Conservation (phyloP, 2,113 vertebrate genomes). For the Anhinga rufa region DNA sequence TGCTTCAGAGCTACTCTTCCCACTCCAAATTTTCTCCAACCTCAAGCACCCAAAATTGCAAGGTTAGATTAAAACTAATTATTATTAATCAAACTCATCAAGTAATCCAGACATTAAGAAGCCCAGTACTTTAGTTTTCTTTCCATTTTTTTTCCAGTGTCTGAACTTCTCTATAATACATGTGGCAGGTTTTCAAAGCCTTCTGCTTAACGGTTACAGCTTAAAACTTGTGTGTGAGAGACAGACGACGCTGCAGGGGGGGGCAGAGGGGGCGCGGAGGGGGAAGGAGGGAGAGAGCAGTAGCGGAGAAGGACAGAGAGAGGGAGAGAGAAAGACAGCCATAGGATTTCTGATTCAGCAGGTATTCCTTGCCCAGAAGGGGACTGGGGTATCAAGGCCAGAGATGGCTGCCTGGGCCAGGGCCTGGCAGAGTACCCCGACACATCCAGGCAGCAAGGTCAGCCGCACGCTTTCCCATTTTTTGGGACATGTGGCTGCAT, state of each 20-base stretch:
- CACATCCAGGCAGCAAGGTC: rapidly evolving
- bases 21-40: neutral
- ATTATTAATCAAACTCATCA: neutral
- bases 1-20: neutral
- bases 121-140: neutral
- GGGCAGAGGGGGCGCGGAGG: too few relatives aligned
- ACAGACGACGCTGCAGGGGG: neutral
- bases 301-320: too few relatives aligned
- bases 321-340: neutral
- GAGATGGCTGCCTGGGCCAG: neutral
- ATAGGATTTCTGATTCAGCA: neutral
- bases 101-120: neutral
- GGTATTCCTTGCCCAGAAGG: neutral
- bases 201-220: neutral
- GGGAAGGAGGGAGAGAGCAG: neutral
- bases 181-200: neutral
- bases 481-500: neutral
- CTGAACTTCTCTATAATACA: neutral
- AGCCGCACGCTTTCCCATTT: neutral
- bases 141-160: neutral
- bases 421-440: rapidly evolving
- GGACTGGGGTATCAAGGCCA: neutral
- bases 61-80: neutral
- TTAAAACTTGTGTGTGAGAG: neutral
- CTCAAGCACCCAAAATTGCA: neutral